phyloP scores from a whole-genome alignment of 2,888 invertebrate genomes.

The Tromatobia lineatoria region DNA sequence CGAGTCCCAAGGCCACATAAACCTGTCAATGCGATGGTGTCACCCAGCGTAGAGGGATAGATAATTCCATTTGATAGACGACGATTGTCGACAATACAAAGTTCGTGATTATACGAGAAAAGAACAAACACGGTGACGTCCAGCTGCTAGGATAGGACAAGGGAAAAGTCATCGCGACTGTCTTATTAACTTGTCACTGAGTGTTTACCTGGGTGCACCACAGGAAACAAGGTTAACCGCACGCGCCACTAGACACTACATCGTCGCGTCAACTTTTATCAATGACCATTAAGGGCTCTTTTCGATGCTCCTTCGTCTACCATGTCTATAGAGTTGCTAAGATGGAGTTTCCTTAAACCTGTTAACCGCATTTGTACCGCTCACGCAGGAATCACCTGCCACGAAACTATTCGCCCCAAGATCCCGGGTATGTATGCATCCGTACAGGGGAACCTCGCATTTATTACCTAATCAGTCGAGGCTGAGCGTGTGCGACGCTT shows the following conservation, averaged over 20 bases:
- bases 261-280: slow-evolving; percentile 53
- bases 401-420: slow-evolving; percentile 60
- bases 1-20: slow-evolving; percentile 15
- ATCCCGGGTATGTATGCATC: slow-evolving; percentile 44
- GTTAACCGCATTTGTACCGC: slow-evolving; percentile 9
- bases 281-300: slow-evolving; percentile 61
- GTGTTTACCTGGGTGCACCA: slow-evolving; percentile 1
- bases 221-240: slow-evolving; percentile 39
- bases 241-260: slow-evolving; percentile 16
- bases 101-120: background rate
- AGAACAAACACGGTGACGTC: background rate
- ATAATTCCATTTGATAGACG: background rate
- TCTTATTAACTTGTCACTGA: slow-evolving; percentile 48
- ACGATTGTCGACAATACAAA: background rate
- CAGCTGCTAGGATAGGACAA: background rate
- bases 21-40: slow-evolving; percentile 3
- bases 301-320: slow-evolving; percentile 3
- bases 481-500: slow-evolving; percentile 40
- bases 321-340: background rate
- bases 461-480: slow-evolving; percentile 72
- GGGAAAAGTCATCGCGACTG: slow-evolving; percentile 13
- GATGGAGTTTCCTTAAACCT: slow-evolving; percentile 25
- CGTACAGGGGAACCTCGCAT: slow-evolving; percentile 65
- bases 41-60: background rate
- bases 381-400: slow-evolving; percentile 66